phyloP scores from a whole-genome alignment of 2,888 invertebrate species.

The Drosophila infuscata region DNA sequence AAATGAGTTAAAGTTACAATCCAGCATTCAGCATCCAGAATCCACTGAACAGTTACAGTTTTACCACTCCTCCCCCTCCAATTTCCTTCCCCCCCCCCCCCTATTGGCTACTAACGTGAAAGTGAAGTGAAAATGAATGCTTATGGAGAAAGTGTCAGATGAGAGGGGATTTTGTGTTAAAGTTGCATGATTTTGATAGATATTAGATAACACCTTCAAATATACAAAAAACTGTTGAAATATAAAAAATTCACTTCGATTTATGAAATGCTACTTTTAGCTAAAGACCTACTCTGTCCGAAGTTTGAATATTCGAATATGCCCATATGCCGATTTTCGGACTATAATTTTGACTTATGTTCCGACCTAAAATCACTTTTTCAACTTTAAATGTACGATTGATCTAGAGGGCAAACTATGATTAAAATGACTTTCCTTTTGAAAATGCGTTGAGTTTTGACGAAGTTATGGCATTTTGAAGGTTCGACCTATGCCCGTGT shows the following conservation, averaged over 20 bases:
- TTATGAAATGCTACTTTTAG: background rate
- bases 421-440: too few species aligned
- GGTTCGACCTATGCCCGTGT: too few species aligned
- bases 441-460: too few species aligned
- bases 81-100: background rate
- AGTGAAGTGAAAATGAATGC: slow-evolving; percentile 59
- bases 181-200: slow-evolving; percentile 3
- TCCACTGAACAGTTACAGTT: slow-evolving; percentile 32
- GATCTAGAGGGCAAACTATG: too few species aligned
- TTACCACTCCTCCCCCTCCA: background rate
- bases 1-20: slow-evolving; percentile 77
- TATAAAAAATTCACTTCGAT: too few species aligned
- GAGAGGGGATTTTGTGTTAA: slow-evolving; percentile 14
- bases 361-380: too few species aligned
- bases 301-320: too few species aligned
- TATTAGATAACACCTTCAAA: background rate
- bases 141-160: background rate
- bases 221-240: background rate
- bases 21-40: background rate
- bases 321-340: too few species aligned
- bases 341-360: too few species aligned
- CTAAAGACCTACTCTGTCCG: too few species aligned
- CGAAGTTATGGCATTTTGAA: too few species aligned
- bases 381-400: too few species aligned
- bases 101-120: background rate